Conservation (phyloP, 2,113 vertebrate species). For the Platysteira castanea region DNA sequence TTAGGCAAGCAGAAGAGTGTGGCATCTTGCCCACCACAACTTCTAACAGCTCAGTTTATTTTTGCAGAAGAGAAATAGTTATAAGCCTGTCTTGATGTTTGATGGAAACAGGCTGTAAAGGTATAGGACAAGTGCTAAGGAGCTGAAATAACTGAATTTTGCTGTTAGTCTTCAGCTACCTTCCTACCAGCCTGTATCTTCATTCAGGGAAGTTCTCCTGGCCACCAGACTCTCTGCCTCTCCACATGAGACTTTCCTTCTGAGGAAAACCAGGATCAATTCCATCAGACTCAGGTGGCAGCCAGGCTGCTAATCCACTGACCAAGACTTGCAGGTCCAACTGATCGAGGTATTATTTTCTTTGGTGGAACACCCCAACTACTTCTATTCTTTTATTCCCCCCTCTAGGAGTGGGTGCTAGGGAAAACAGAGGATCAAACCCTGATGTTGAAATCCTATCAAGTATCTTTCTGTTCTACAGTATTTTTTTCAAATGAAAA, state of each 20-base stretch:
- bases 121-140: neutral
- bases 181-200: neutral
- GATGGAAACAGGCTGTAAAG: neutral
- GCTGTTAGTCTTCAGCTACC: neutral
- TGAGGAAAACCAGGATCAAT: neutral
- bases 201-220: neutral
- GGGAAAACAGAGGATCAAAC: neutral
- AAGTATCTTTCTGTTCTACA: neutral
- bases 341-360: neutral
- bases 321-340: neutral
- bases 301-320: neutral
- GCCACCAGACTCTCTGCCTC: neutral
- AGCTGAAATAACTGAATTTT: neutral
- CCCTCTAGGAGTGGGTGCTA: neutral
- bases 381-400: neutral
- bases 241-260: neutral
- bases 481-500: neutral
- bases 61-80: neutral
- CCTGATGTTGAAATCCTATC: neutral
- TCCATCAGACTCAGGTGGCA: neutral
- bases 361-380: neutral
- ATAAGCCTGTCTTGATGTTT: neutral
- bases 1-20: neutral
- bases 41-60: neutral
- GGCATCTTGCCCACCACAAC: neutral